Base-by-base conservation (phyloP, 1,140 invertebrate species). In the Coenobita brevimanus region DNA sequence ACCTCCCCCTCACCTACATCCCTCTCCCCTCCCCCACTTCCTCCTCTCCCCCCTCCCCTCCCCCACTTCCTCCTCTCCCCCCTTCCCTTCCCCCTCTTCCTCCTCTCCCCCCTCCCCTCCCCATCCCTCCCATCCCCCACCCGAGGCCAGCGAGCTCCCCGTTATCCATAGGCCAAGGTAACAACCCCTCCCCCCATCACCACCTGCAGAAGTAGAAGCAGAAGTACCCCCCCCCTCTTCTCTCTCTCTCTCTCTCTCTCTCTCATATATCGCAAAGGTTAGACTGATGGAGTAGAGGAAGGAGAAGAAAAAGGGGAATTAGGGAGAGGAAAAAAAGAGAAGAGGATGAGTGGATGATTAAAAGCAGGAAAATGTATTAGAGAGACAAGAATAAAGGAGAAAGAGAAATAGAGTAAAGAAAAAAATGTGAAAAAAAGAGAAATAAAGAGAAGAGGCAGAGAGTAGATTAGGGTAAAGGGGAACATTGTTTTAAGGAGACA, bases 131-230 rank as follows among this genome's bases (percentile, higher is more conserved):
- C 10, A 57, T 13, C 54, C n/a, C 54, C 13, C 67, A 3, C 67
- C 67, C 67, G 41, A 71, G 67, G 67, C 67, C 67, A 71, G 67
- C 30, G 4, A 27, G 41, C 67, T 38, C 67, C 10, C 67, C 67
- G 30, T 27, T 71, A 30, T 17, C 30, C 67, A 71, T 71, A 71
- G 67, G 67, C 67, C 67, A 71, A 71, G 67, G 67, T 4, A 17
- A 71, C 33, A 38, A 38, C 54, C 13, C 10, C 54, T n/a, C 13
- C 10, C n/a, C 54, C n/a, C n/a, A n/a, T n/a, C n/a, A n/a, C n/a
- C n/a, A n/a, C n/a, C n/a, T n/a, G n/a, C n/a, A n/a, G n/a, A n/a
- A n/a, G n/a, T n/a, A n/a, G n/a, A 57, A 57, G n/a, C 54, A 57
- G n/a, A 57, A 57, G 10, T n/a, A 13, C 54, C n/a, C n/a, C n/a